Base-by-base conservation (phyloP, 2,888 invertebrate genomes). In the Drosophila melanosoma region DNA sequence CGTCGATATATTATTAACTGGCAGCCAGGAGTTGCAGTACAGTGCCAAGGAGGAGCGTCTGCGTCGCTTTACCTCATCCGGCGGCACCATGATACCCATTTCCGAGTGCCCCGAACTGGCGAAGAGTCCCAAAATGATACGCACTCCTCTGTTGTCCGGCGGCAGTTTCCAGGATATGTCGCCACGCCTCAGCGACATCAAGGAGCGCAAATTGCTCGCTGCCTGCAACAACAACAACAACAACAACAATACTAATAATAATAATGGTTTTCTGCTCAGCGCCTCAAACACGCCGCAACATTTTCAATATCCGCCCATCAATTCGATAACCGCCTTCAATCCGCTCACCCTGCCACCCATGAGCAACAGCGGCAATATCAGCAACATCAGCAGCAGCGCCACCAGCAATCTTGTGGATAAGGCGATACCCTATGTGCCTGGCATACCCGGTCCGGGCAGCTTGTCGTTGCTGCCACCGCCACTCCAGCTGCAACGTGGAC, bases 381-480 rank as follows among this genome's bases (percentile, higher is more conserved):
- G 11, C 69, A 45, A n/a, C 66, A 11, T 36, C 65, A 11, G 48
- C 57, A 7, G 58, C 64, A 38, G 38, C 56, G 12, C 29, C 93
- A 49, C 92, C 78, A 91, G 59, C 68, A 45, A 45, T 20, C 20
- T 45, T 93, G 95, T 94, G 20, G 96, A 96, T 26, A 96, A 96
- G 92, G 93, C 96, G n/a, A 96, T 97, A 89, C 96, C 97, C 0
- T 96, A 97, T 92, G 97, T 97, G 15, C 97, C 97, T 8, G 97
- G 97, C 17, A 97, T 97, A 93, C 97, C 97, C 0, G 97, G 97
- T 12, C 97, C 97, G 4, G 95, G 95, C 38, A 83, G 76, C 20
- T 92, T 96, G 33, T 88, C 90, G 8, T 83, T 92, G 60, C 61
- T 92, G 32, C 91, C 90, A 2, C 90, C 94, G 60, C 88, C 93